phyloP scores from a whole-genome alignment of 2,113 vertebrate genomes.

The Neogale vison region DNA sequence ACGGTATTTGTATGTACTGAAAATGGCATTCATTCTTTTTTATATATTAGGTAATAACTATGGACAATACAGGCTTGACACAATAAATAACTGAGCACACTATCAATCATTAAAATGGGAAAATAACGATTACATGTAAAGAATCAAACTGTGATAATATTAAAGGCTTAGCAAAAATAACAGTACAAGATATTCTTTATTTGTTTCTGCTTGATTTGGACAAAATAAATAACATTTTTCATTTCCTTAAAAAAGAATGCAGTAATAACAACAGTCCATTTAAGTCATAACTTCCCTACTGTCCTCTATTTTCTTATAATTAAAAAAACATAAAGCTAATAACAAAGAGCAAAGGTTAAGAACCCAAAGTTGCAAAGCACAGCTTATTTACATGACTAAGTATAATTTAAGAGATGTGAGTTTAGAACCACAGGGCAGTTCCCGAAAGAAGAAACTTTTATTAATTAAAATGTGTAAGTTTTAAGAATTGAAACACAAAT shows the following conservation, averaged over 20 bases:
- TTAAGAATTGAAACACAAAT: conserved; percentile 18
- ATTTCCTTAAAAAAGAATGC: conserved; percentile 53
- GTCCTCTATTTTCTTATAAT: conserved; percentile 68
- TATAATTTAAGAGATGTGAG: conserved; percentile 37
- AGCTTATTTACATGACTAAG: conserved; percentile 64
- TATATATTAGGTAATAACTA: not conserved
- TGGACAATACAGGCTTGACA: conserved; percentile 46
- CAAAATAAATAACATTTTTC: conserved; percentile 67
- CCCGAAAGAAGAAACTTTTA: conserved; percentile 18
- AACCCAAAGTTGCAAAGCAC: conserved; percentile 26
- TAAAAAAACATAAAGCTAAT: conserved; percentile 76
- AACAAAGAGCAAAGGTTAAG: conserved; percentile 64
- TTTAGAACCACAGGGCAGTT: conserved; percentile 32
- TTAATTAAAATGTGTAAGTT: conserved; percentile 36
- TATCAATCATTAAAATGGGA: conserved; percentile 60
- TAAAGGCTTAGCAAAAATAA: conserved; percentile 58
- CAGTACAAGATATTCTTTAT: conserved; percentile 47
- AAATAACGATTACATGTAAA: conserved; percentile 60
- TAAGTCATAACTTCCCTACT: conserved; percentile 58
- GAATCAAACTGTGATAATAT: conserved; percentile 67
- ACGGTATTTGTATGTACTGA: conserved; percentile 75
- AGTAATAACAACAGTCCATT: conserved; percentile 60
- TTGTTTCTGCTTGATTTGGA: conserved; percentile 54
- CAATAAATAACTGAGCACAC: conserved; percentile 58
- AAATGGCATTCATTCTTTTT: conserved; percentile 82